These are phyloP conservation scores for Platycheirus albimanus DNA, from an alignment of 2,888 invertebrate genomes.

Conservation along the genomic window DNA sequence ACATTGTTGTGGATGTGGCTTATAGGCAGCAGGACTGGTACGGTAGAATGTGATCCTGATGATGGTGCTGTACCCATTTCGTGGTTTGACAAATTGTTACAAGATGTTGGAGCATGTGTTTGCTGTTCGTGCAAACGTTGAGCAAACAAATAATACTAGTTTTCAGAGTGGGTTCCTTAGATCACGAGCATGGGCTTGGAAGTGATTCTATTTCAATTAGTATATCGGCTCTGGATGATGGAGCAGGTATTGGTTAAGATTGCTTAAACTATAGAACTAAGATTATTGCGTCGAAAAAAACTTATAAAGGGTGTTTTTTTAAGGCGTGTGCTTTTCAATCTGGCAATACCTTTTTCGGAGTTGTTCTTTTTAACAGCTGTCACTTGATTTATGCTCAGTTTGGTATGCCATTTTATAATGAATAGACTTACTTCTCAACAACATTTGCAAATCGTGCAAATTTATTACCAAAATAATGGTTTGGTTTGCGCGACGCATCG, in stretches of 20 bases:
- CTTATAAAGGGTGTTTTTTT: too few relatives aligned
- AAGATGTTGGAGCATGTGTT: constrained; percentile 76
- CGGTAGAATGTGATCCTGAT: constrained; percentile 54
- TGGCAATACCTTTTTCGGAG: too few relatives aligned
- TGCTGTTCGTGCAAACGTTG: constrained; percentile 41
- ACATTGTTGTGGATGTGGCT: constrained; percentile 49
- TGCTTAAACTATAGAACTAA: too few relatives aligned
- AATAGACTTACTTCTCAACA: too few relatives aligned
- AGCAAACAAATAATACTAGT: constrained; percentile 5
- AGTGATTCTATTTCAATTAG: constrained; percentile 20
- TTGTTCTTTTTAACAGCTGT: too few relatives aligned
- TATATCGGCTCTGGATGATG: neutral
- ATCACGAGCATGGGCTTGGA: constrained; percentile 24
- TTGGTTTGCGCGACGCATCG: too few relatives aligned
- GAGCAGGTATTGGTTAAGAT: neutral
- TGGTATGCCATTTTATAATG: too few relatives aligned
- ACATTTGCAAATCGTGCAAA: too few relatives aligned
- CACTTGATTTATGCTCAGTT: too few relatives aligned
- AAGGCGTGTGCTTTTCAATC: too few relatives aligned
- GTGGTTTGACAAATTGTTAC: constrained; percentile 78
- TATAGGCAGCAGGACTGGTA: neutral
- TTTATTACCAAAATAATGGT: too few relatives aligned
- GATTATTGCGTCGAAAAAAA: too few relatives aligned
- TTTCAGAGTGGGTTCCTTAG: constrained; percentile 42
- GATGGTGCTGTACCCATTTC: constrained; percentile 72